Base-by-base conservation (phyloP, 2,113 vertebrate species). In the Chinchilla lanigera region DNA sequence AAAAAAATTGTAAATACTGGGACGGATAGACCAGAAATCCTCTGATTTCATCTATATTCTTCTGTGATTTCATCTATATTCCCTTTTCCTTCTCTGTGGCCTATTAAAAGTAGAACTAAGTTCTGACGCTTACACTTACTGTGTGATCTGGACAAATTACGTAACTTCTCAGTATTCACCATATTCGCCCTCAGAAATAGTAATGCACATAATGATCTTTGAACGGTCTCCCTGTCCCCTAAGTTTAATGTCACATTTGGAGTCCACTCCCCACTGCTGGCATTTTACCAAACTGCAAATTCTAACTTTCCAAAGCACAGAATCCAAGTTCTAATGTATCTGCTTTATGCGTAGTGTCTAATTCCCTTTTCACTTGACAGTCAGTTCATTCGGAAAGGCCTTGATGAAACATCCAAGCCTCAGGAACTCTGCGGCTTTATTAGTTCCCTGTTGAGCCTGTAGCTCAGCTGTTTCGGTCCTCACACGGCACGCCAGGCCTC, bases 251-350 rank as follows among this genome's bases (percentile, higher is more conserved):
- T 26, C 56, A 54, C 17, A 97, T 86, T 90, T 93, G 86, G 96
- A 97, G 86, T 94, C 81, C 98, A 88, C 96, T 98, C 98, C 98
- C 98, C 98, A 93, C 98, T 99, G 84, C 93, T 98, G 98, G 94
- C 52, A 93, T 0, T 58, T 89, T 69, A 56, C 1, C 14, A 94
- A 94, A 89, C 44, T 96, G 65, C 65, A 94, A 69, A 47, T 47
- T 58, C 56, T 96, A 56, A 30, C 67, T 82, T 92, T 85, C 33
- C 47, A 85, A 80, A 13, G 3, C 2, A 24, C 1, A 83, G 67
- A 73, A 38, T 52, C 9, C 20, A 83, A 47, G 2, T 65, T 89
- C 86, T 80, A 69, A 28, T 28, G 73, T 3, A 30, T 47, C 33
- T 71, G 5, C 67, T 85, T 89, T 73, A 22, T 56, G 91, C 16